phyloP scores from a whole-genome alignment of 1,140 invertebrate species.

The Cherax quadricarinatus region DNA sequence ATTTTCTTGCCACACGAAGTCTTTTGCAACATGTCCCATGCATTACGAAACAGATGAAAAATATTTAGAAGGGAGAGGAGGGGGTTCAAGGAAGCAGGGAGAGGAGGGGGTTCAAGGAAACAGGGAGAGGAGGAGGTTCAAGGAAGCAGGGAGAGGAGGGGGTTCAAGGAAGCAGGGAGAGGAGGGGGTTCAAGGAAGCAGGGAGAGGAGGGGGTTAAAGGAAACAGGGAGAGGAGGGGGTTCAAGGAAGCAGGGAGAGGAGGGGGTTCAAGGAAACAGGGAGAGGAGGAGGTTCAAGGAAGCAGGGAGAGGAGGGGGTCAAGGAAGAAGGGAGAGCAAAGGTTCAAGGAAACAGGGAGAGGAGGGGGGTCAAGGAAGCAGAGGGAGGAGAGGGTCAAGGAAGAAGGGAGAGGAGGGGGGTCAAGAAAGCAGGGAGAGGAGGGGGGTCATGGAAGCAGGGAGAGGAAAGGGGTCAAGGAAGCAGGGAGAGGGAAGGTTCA shows the following conservation, averaged over 20 bases:
- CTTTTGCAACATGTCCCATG: too few relatives aligned
- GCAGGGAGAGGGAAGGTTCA: too few relatives aligned
- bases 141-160: neutral
- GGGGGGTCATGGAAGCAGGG: neutral
- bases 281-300: neutral
- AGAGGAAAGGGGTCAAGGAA: neutral
- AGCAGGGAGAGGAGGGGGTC: too few relatives aligned
- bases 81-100: neutral
- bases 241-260: neutral
- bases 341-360: too few relatives aligned
- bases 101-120: neutral
- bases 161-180: neutral
- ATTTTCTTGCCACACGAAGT: too few relatives aligned
- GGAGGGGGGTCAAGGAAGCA: neutral
- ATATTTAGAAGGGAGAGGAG: too few relatives aligned
- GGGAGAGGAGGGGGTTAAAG: too few relatives aligned
- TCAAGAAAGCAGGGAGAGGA: neutral
- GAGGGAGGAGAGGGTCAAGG: neutral
- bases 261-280: neutral
- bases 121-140: too few relatives aligned
- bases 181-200: neutral
- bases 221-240: too few relatives aligned
- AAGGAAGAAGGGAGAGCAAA: too few relatives aligned
- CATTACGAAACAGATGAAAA: too few relatives aligned
- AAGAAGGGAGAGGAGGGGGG: too few relatives aligned